Conservation (phyloP, 2,113 vertebrate genomes). For the Nestor notabilis region DNA sequence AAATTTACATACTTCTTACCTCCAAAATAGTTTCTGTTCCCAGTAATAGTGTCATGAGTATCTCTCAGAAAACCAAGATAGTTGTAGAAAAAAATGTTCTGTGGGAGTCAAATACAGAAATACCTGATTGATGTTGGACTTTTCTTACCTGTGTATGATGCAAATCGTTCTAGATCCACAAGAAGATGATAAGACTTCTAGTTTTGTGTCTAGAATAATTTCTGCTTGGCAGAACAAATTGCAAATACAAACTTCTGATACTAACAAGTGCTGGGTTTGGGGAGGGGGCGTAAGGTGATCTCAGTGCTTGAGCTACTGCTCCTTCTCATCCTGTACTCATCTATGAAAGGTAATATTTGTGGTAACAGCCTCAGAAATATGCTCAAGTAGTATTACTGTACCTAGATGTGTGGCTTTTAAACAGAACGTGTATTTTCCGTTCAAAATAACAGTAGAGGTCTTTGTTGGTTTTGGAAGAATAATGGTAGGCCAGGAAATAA, state of each 20-base stretch:
- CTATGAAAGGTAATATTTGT: not conserved
- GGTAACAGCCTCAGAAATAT: not conserved
- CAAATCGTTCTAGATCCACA: not conserved
- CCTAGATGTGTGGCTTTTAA: not conserved
- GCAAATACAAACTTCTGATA: not conserved
- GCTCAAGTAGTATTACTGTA: fast-evolving
- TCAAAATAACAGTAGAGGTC: not conserved
- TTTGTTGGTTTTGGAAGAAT: not conserved
- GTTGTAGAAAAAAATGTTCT: not conserved
- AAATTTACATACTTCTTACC: not conserved
- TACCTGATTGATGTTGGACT: not conserved
- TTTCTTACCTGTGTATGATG: not conserved
- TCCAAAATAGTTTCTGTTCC: not conserved
- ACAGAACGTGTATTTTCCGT: not conserved
- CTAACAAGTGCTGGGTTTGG: not conserved
- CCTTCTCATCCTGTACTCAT: not conserved
- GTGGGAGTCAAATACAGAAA: not conserved
- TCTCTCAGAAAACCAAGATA: not conserved
- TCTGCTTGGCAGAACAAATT: not conserved
- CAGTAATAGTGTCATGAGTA: not conserved
- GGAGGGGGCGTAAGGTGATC: not conserved
- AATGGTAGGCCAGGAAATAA: not conserved
- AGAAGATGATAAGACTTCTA: not conserved
- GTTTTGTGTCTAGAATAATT: not conserved
- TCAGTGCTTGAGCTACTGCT: not conserved